phyloP scores from a whole-genome alignment of 2,888 invertebrate genomes.

The Ennomos erosarius region DNA sequence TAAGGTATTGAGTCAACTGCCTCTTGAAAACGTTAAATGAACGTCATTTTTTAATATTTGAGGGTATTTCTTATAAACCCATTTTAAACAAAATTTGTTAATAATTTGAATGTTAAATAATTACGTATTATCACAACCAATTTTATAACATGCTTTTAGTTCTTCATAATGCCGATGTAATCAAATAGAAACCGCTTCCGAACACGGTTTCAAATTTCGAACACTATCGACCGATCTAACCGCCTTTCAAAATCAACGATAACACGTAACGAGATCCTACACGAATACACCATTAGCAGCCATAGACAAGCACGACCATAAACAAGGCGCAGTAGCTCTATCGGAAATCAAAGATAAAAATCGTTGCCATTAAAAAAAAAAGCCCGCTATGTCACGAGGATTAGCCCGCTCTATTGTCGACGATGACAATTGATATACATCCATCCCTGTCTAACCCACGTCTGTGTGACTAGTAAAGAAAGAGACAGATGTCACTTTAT shows the following conservation, averaged over 20 bases:
- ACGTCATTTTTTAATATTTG: too few species aligned
- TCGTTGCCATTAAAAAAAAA: conserved; percentile 57
- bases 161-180: conserved; percentile 21
- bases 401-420: conserved; percentile 77
- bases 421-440: conserved; percentile 76
- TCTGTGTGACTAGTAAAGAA: conserved; percentile 43
- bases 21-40: too few species aligned
- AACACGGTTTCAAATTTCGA: conserved; percentile 50
- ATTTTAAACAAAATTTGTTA: too few species aligned
- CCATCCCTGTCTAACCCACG: conserved; percentile 63
- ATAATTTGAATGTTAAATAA: too few species aligned
- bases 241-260: conserved; percentile 66
- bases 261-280: conserved; percentile 72
- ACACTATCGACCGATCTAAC: conserved; percentile 52
- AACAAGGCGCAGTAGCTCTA: conserved; percentile 73
- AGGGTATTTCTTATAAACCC: too few species aligned
- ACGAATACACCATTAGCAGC: conserved; percentile 76
- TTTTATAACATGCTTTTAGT: too few species aligned
- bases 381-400: conserved; percentile 77
- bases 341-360: conserved; percentile 76
- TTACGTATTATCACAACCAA: too few species aligned
- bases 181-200: conserved; percentile 40
- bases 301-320: conserved; percentile 53
- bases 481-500: conserved; percentile 64
- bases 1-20: too few species aligned